Evolutionary conservation across 2,113 vertebrate species (phyloP), one percentile per base, ranked within the genome.

Genomic region (Hypocryptadius cinnamomeus): DNA sequence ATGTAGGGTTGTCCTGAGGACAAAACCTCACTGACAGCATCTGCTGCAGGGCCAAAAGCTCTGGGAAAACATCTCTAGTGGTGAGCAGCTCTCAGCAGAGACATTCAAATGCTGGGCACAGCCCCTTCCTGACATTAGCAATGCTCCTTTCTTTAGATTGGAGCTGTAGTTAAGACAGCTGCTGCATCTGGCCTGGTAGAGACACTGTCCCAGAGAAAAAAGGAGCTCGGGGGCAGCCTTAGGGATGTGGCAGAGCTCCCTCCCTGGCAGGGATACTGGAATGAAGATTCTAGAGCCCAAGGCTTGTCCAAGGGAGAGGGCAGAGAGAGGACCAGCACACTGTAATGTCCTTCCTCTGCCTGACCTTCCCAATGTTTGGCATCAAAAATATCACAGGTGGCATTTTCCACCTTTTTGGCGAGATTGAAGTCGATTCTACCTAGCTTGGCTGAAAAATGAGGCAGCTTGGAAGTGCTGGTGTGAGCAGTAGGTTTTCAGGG

Each of bases 241-340:
- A 11, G 51, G 63, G 74, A 13, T 0, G 3, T 1, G 17, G 65
- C 24, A 66, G 57, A 3, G 0, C 27, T 33, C 84, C 35, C 24
- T 39, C 40, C 5, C 50, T 18, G 65, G 63, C 65, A 48, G 31
- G 15, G 69, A 28, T 31, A 31, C 25, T 68, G 51, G 40, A 28
- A 51, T 44, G 22, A 13, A 6, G 37, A 8, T 2, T 15, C 30
- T 6, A 5, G 44, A 6, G 9, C n/a, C 35, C 42, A 25, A n/a
- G n/a, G 15, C 8, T 47, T 42, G 60, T 72, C 20, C 8, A 4
- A 7, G 47, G 4, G 27, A 80, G 64, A 40, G 48, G 76, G 27
- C 42, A 78, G 31, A 2, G 12, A 48, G 27, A n/a, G 18, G 2
- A 83, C 1, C 39, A 35, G 0, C 44, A 9, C 3, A 1, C 25